Conservation (phyloP, 2,797 vertebrate genomes). For the Halcyon smyrnensis region DNA sequence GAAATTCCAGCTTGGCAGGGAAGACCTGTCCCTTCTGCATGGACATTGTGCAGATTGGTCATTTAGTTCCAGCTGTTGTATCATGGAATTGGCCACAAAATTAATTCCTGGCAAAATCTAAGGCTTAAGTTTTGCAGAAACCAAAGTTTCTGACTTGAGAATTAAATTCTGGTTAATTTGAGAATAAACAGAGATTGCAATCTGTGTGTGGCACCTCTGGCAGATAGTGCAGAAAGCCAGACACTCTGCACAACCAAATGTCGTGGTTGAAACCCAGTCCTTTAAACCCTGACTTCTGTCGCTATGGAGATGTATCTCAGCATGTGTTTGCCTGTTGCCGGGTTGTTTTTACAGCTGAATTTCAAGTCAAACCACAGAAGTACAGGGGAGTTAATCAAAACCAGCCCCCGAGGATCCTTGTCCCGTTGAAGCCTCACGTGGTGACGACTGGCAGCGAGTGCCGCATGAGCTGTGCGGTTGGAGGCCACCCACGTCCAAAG, state of each 20-base stretch:
- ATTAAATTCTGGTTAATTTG: background rate
- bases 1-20: background rate
- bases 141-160: background rate
- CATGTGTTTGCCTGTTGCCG: background rate
- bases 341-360: slow-evolving; percentile 72
- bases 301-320: background rate
- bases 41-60: background rate
- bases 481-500: slow-evolving; percentile 83
- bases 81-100: background rate
- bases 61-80: background rate
- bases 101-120: background rate
- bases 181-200: background rate
- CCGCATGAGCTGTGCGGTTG: slow-evolving; percentile 89
- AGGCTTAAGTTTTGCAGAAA: background rate
- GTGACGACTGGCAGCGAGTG: slow-evolving; percentile 86
- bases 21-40: background rate
- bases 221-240: background rate
- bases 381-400: slow-evolving; percentile 73
- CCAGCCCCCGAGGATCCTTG: slow-evolving; percentile 83
- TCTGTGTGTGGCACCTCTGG: background rate
- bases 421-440: slow-evolving; percentile 83
- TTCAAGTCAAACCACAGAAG: slow-evolving; percentile 62
- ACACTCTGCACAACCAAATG: background rate
- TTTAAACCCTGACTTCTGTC: background rate
- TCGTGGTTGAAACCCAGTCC: background rate